Percentiles rank a stretch among this genome's conserved stretches.
phyloP scores from a whole-genome alignment of 2,113 vertebrate genomes.

The Procavia capensis region DNA sequence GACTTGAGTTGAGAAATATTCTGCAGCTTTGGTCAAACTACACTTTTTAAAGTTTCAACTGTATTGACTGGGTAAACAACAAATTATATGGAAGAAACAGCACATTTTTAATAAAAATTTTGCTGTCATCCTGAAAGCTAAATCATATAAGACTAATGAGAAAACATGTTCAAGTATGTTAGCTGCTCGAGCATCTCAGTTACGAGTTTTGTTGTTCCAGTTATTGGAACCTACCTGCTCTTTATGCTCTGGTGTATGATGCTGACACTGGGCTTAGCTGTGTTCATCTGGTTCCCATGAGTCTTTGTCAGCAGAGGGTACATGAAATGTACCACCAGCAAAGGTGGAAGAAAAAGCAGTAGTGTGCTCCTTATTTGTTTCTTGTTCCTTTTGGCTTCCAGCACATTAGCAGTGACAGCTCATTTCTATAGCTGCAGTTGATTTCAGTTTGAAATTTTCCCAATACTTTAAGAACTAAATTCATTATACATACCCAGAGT shows the following conservation, averaged over 20 bases:
- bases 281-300: neutral
- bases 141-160: neutral
- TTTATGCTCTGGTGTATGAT: neutral
- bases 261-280: neutral
- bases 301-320: neutral
- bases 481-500: neutral
- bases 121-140: neutral
- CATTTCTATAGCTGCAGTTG: neutral
- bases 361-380: neutral
- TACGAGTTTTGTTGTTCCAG: neutral
- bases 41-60: neutral
- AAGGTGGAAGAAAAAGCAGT: neutral
- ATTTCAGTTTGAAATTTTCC: slow-evolving; percentile 35
- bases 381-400: neutral
- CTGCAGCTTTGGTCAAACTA: neutral
- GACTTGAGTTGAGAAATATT: neutral
- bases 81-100: neutral
- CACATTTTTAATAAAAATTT: slow-evolving; percentile 2
- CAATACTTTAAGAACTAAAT: slow-evolving; percentile 13
- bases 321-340: neutral
- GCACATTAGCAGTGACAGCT: neutral
- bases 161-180: neutral
- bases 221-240: neutral
- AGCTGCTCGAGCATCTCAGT: neutral
- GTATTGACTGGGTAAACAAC: neutral